Evolutionary conservation across 92 coral and sea anemone genomes (phyloP).

Genomic region (Galaxea fascicularis): DNA sequence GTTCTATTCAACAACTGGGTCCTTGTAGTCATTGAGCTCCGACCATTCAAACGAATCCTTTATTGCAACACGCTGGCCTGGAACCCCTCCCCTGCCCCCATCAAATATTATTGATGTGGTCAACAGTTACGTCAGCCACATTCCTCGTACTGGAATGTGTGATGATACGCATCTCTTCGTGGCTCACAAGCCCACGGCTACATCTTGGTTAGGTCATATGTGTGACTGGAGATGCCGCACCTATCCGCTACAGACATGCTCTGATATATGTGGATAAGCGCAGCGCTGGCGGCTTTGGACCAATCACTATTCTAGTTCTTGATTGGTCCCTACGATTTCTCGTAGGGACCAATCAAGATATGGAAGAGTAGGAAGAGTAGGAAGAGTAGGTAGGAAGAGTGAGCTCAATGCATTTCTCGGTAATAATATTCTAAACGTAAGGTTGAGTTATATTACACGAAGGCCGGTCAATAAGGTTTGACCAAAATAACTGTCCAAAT

Average conservation of each 20-base stretch:
- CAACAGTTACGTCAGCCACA: slow-evolving; percentile 35
- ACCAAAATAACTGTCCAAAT: no score
- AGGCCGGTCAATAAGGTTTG: neutral
- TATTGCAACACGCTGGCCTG: slow-evolving; percentile 56
- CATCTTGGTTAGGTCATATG: slow-evolving; percentile 15
- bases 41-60: slow-evolving; percentile 40
- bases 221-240: slow-evolving; percentile 55
- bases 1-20: slow-evolving; percentile 58
- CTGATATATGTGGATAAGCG: slow-evolving; percentile 39
- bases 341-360: no score
- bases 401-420: neutral
- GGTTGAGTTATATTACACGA: neutral
- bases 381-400: slow-evolving; percentile 1
- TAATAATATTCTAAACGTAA: neutral
- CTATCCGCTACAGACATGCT: slow-evolving; percentile 51
- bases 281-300: slow-evolving; percentile 54
- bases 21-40: slow-evolving; percentile 51
- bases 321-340: slow-evolving; percentile 38
- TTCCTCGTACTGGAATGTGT: slow-evolving; percentile 33
- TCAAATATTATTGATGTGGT: slow-evolving; percentile 25
- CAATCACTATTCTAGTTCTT: slow-evolving; percentile 19
- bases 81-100: slow-evolving; percentile 50
- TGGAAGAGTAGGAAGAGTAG: no score
- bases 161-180: slow-evolving; percentile 25
- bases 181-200: slow-evolving; percentile 45